Evolutionary conservation across 2,888 invertebrate genomes (phyloP).

Genomic region (Hesperia comma): DNA sequence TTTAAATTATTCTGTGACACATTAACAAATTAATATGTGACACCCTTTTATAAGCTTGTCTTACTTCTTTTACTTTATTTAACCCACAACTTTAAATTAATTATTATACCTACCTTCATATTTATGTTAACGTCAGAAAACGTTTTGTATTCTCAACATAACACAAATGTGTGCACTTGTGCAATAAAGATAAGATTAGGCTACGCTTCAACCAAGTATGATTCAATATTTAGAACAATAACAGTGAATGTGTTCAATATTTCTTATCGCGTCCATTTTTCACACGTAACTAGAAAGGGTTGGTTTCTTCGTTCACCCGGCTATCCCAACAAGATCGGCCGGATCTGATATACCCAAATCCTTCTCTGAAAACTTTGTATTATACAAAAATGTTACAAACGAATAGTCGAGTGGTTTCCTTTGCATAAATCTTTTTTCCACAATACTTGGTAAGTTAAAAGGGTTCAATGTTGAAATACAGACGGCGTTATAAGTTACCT

Average conservation of each 20-base stretch:
- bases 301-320: conserved; percentile 13
- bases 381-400: conserved; percentile 45
- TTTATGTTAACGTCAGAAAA: too few species aligned
- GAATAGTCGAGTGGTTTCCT: conserved; percentile 39
- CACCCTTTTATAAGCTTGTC: too few species aligned
- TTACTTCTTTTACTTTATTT: too few species aligned
- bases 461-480: conserved; percentile 14
- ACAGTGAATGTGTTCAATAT: conserved; percentile 1
- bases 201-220: too few species aligned
- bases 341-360: conserved; percentile 44
- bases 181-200: too few species aligned
- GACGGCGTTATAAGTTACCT: conserved; percentile 10
- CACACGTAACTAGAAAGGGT: conserved; percentile 25
- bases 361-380: conserved; percentile 44
- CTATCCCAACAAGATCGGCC: conserved; percentile 36
- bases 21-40: too few species aligned
- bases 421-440: conserved; percentile 29
- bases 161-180: too few species aligned
- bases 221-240: background rate
- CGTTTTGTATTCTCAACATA: too few species aligned
- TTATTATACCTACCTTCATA: too few species aligned
- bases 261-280: conserved; percentile 16
- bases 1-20: too few species aligned
- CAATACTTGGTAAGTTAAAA: conserved; percentile 25
- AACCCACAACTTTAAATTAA: too few species aligned